Percentiles rank a stretch among this genome's conserved stretches.
Conservation (phyloP, 2,113 vertebrate species). For the Corythaeola cristata region DNA sequence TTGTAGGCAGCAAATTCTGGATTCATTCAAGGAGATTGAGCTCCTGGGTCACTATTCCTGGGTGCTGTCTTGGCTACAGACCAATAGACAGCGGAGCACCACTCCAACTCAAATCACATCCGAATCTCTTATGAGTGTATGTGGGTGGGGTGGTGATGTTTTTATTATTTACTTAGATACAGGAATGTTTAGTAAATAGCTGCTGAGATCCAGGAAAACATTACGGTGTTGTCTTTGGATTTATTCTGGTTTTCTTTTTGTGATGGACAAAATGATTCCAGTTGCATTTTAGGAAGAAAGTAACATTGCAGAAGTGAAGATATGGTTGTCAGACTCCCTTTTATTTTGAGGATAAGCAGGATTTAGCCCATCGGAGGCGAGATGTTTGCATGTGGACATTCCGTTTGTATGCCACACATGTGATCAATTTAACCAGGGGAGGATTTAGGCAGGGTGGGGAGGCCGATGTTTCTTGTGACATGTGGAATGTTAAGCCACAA, state of each 20-base stretch:
- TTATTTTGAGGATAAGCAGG: conserved; percentile 11
- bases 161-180: background rate
- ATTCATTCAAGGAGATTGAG: background rate
- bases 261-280: background rate
- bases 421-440: conserved; percentile 63
- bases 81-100: background rate
- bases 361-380: background rate
- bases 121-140: background rate
- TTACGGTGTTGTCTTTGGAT: accelerated
- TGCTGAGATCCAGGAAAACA: background rate
- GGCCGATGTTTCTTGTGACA: conserved; percentile 54
- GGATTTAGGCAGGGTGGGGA: conserved; percentile 52
- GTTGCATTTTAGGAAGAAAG: background rate
- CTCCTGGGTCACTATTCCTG: background rate
- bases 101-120: background rate
- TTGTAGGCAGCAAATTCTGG: background rate
- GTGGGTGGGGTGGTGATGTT: too few species aligned
- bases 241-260: background rate
- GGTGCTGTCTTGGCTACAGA: background rate
- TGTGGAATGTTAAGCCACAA: conserved; percentile 69
- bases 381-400: conserved; percentile 29
- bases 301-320: background rate
- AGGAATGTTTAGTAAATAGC: background rate
- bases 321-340: background rate
- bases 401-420: conserved; percentile 24